Evolutionary conservation across 1,140 invertebrate genomes (phyloP).

Genomic region (Leptonema lineaticorne): DNA sequence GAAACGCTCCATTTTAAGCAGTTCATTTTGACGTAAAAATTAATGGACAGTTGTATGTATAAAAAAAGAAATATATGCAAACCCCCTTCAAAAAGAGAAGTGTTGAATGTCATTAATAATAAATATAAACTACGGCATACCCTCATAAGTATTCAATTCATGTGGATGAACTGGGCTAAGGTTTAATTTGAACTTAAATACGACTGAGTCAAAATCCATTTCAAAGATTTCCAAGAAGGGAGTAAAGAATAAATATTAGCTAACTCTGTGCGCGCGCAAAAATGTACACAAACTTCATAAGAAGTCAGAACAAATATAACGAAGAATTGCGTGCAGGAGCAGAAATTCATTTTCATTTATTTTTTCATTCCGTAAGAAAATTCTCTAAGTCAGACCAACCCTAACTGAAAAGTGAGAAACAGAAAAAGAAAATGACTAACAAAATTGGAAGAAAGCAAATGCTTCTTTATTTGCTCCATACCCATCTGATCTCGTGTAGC

Average conservation of each 20-base stretch:
- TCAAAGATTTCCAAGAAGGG: neutral
- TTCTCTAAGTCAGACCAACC: neutral
- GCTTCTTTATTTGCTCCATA: neutral
- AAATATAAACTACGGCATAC: no score
- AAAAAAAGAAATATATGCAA: no score
- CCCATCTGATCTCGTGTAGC: no score
- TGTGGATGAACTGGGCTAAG: no score
- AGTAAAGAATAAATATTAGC: conserved; percentile 5
- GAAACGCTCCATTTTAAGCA: no score
- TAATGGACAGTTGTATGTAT: no score
- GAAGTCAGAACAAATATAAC: neutral
- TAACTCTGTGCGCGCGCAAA: neutral
- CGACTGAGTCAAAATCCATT: neutral
- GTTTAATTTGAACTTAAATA: neutral
- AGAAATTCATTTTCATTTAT: conserved; percentile 16
- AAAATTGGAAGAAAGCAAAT: conserved; percentile 4
- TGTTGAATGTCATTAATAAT: no score
- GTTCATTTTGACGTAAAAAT: no score
- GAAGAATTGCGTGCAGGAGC: neutral
- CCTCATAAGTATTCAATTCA: no score
- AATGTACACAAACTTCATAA: neutral
- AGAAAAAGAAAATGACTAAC: neutral
- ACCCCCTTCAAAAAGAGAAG: no score
- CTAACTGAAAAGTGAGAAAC: neutral
- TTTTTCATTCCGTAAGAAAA: neutral